phyloP scores from a whole-genome alignment of 2,797 vertebrate genomes.

The Pipistrellus nathusii region DNA sequence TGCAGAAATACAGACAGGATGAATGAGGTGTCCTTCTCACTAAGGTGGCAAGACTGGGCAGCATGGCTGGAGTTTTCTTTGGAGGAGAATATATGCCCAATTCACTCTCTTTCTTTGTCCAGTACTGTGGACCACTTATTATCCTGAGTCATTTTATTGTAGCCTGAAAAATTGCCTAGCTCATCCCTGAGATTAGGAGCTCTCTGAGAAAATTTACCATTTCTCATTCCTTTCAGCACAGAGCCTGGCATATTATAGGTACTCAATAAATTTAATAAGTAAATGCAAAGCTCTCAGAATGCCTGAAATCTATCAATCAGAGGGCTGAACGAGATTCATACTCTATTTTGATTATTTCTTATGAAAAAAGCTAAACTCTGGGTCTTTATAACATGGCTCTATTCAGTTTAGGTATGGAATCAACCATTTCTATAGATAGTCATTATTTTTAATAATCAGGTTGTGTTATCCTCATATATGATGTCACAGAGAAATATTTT shows the following conservation, averaged over 20 bases:
- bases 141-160: constrained; percentile 50
- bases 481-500: neutral
- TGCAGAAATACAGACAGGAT: neutral
- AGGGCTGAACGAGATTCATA: constrained; percentile 30
- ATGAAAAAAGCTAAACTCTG: constrained; percentile 36
- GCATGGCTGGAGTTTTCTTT: neutral
- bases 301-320: constrained; percentile 54
- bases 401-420: neutral
- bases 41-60: neutral
- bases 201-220: constrained; percentile 61
- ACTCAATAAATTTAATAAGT: constrained; percentile 67
- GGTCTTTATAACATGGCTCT: neutral
- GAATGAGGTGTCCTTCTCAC: neutral
- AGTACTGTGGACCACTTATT: neutral
- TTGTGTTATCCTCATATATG: neutral
- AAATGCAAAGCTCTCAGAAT: constrained; percentile 49
- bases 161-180: constrained; percentile 52
- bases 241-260: constrained; percentile 47
- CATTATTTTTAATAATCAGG: neutral
- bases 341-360: constrained; percentile 64
- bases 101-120: constrained; percentile 1
- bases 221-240: constrained; percentile 57
- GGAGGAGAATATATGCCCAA: neutral
- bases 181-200: constrained; percentile 61
- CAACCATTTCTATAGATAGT: neutral